Evolutionary conservation across 1,140 invertebrate species (phyloP), one percentile per base, ranked within the genome.

Genomic region (Dendroctonus valens): DNA sequence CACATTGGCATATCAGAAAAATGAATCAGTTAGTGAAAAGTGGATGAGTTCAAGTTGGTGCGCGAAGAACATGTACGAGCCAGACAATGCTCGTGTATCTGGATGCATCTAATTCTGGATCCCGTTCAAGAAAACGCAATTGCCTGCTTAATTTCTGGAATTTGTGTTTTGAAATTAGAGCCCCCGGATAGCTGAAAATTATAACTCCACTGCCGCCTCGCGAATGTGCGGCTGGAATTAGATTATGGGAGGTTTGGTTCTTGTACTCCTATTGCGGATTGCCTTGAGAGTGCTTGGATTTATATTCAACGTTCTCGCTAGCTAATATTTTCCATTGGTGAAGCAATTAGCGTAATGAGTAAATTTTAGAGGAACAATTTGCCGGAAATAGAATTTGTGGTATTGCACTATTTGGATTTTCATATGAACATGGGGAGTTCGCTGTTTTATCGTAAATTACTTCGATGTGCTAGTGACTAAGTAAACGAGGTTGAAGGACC

Each of bases 131-230:
- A 58, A 58, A 58, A 42, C 39, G n/a, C 11, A 14, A 7, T 58
- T 49, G 58, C 58, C 58, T 59, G 58, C 39, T 59, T 59, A 59
- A 59, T 59, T 59, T 49, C 58, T 37, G 58, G 58, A 59, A 59
- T 59, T 59, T 59, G 14, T 59, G 58, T 59, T 49, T 48, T 50
- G 58, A 59, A 59, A 49, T 59, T 59, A 49, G 50, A 49, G 58
- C 55, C 58, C 58, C 58, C 44, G 58, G 58, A 49, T 59, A 49
- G 58, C 50, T 59, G 7, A 59, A 49, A 59, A 59, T 59, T 59
- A 59, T 59, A 41, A 9, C 39, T 26, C 26, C 26, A 26, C 44
- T 6, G 38, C 46, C 38, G 58, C 42, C 42, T 11, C 58, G 41
- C 46, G 44, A 59, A 59, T 59, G 38, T 59, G 58, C 46, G 15